phyloP scores from a whole-genome alignment of 1,140 invertebrate genomes.

The Trigoniulus corallinus region DNA sequence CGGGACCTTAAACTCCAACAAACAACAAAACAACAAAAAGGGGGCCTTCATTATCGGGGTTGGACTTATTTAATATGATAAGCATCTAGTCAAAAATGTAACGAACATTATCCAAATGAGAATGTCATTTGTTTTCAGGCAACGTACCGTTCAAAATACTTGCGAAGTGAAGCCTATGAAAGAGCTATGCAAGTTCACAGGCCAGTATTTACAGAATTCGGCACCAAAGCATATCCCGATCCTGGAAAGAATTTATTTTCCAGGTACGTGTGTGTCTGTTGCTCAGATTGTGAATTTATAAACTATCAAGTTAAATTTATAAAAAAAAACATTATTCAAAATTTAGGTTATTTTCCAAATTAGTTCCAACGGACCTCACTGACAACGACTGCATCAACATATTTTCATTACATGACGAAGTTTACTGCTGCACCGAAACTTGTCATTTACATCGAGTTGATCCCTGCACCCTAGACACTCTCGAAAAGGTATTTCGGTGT shows the following conservation, averaged over 20 bases:
- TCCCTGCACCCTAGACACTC: constrained; percentile 22
- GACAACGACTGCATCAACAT: constrained; percentile 29
- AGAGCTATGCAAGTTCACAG: neutral
- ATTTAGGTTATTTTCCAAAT: constrained; percentile 1
- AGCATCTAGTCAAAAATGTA: too few species aligned
- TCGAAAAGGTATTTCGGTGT: constrained; percentile 16
- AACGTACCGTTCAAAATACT: neutral
- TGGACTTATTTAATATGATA: too few species aligned
- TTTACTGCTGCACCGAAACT: constrained; percentile 30
- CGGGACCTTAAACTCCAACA: too few species aligned
- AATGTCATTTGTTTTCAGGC: neutral
- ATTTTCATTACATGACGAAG: constrained; percentile 23
- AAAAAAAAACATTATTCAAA: neutral
- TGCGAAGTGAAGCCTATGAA: constrained; percentile 5
- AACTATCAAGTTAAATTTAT: neutral
- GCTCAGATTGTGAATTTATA: too few species aligned
- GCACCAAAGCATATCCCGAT: constrained; percentile 4
- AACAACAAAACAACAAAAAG: too few species aligned
- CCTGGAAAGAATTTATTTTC: constrained; percentile 22
- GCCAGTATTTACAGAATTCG: constrained; percentile 18
- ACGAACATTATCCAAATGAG: too few species aligned
- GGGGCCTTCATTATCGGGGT: too few species aligned
- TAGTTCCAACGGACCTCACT: constrained; percentile 22
- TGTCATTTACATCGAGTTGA: constrained; percentile 23
- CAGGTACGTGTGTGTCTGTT: too few species aligned